phyloP scores from a whole-genome alignment of 2,888 invertebrate genomes.

The Xestoiulus laeticollis region DNA sequence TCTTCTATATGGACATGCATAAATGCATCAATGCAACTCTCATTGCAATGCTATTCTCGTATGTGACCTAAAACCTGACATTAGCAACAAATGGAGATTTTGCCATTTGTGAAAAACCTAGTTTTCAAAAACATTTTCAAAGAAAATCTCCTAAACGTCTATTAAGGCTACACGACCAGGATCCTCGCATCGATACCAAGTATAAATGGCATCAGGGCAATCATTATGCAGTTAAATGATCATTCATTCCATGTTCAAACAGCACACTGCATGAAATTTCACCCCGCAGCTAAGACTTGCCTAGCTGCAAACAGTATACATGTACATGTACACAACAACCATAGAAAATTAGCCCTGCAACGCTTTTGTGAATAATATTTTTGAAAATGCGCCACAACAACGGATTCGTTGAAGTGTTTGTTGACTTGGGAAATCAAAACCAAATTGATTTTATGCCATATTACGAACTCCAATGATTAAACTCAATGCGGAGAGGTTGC shows the following conservation, averaged over 20 bases:
- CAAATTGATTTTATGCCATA: constrained; percentile 34
- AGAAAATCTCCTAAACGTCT: neutral
- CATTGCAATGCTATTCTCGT: neutral
- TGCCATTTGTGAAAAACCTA: neutral
- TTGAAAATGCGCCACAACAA: neutral
- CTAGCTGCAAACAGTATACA: neutral
- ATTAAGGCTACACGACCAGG: neutral
- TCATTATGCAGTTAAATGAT: constrained; percentile 37
- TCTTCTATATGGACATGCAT: neutral
- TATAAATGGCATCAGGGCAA: neutral
- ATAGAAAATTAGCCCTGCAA: constrained; percentile 31
- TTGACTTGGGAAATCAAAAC: constrained; percentile 34
- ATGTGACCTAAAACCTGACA: neutral
- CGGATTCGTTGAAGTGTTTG: neutral
- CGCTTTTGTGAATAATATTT: constrained; percentile 4
- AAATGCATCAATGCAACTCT: neutral
- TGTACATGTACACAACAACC: neutral
- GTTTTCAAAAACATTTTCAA: neutral
- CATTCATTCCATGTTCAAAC: constrained; percentile 39
- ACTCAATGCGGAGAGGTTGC: neutral
- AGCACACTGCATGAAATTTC: constrained; percentile 6
- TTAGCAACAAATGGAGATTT: neutral
- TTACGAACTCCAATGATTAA: constrained; percentile 22
- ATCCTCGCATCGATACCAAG: neutral
- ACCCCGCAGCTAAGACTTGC: neutral